Evolutionary conservation across 1,140 invertebrate genomes (phyloP).

Genomic region (Drosophila virilis): DNA sequence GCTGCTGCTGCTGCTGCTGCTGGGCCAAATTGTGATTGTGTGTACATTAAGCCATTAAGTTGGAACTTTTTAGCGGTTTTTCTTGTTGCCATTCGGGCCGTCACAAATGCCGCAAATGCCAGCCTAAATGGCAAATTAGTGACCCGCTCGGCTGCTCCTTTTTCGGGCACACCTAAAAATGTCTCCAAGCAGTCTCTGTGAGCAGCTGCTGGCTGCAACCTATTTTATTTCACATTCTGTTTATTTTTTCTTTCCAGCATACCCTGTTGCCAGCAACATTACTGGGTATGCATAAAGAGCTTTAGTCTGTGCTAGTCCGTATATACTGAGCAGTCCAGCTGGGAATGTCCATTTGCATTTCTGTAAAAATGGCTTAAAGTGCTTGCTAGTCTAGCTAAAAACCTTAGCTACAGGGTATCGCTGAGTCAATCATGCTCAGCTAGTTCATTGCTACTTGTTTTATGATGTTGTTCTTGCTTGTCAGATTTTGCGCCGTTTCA

Average conservation of each 20-base stretch:
- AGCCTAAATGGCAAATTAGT: slow-evolving; percentile 80
- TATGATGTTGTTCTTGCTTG: slow-evolving; percentile 71
- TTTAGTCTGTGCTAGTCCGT: no score
- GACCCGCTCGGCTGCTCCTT: slow-evolving; percentile 30
- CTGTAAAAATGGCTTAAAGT: no score
- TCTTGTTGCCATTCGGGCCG: slow-evolving; percentile 38
- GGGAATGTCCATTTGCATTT: no score
- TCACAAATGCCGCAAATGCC: slow-evolving; percentile 66
- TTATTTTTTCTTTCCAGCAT: background rate
- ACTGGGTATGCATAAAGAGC: background rate
- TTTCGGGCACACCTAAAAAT: slow-evolving; percentile 64
- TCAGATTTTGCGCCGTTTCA: slow-evolving; percentile 68
- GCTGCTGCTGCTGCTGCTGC: no score
- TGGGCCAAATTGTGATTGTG: slow-evolving; percentile 9
- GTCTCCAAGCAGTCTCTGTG: slow-evolving; percentile 34
- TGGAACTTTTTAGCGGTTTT: slow-evolving; percentile 41
- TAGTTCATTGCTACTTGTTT: slow-evolving; percentile 58
- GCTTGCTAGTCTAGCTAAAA: background rate
- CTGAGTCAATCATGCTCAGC: background rate
- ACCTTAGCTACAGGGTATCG: background rate
- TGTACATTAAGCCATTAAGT: slow-evolving; percentile 73
- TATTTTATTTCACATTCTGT: slow-evolving; percentile 39
- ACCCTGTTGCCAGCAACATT: slow-evolving; percentile 21
- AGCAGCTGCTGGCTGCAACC: slow-evolving; percentile 34
- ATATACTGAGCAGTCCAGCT: no score